These are phyloP conservation scores for Lophotriccus pileatus DNA, from an alignment of 2,797 vertebrate species.

Conservation along the genomic window DNA sequence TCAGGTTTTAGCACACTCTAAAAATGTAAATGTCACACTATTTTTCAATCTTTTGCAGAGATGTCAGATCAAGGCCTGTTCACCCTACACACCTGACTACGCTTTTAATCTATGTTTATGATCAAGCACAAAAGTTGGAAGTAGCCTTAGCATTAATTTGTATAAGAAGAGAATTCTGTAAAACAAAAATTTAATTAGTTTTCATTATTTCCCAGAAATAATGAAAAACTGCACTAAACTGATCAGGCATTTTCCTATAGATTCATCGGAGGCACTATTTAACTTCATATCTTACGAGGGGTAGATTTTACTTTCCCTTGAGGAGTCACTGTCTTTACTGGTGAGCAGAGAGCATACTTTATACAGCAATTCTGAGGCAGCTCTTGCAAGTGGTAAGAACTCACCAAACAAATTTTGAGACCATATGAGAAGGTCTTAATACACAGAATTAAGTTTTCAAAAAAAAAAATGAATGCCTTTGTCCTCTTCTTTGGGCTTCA, in stretches of 20 bases:
- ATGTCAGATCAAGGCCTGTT: not conserved
- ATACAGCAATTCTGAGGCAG: not conserved
- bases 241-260: not conserved
- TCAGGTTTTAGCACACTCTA: not conserved
- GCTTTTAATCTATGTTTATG: not conserved
- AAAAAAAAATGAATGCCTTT: not conserved
- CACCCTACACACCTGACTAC: not conserved
- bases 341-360: not conserved
- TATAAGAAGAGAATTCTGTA: not conserved
- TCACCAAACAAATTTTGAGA: not conserved
- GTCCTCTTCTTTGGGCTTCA: not conserved
- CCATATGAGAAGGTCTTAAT: not conserved
- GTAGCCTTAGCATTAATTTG: not conserved
- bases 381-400: not conserved
- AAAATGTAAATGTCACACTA: not conserved
- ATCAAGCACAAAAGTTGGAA: not conserved
- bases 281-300: rapidly evolving
- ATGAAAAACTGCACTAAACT: not conserved
- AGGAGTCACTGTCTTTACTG: not conserved
- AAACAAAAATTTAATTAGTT: not conserved
- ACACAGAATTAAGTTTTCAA: not conserved
- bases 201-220: not conserved
- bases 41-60: not conserved
- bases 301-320: not conserved
- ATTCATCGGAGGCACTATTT: not conserved